Evolutionary conservation across 1,140 invertebrate species (phyloP).

Genomic region (Chrysopa pallens): DNA sequence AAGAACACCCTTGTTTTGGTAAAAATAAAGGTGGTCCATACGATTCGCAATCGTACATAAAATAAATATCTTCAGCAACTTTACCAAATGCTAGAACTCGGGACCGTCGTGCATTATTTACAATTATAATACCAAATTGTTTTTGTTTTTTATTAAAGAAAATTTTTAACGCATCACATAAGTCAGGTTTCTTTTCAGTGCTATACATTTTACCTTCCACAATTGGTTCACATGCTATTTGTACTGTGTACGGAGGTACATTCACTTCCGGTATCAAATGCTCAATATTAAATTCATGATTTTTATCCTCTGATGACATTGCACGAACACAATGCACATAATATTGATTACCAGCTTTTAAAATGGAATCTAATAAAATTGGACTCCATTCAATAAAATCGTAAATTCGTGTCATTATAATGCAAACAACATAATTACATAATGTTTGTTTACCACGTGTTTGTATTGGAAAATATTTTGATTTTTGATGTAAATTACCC

Average conservation of each 20-base stretch:
- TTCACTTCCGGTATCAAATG: conserved; percentile 23
- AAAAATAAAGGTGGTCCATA: conserved; percentile 34
- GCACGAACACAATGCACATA: conserved; percentile 28
- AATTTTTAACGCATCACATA: conserved; percentile 31
- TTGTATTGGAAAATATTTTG: conserved; percentile 21
- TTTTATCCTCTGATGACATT: conserved; percentile 18
- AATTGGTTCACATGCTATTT: conserved; percentile 30
- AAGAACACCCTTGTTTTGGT: conserved; percentile 31
- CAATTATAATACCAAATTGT: conserved; percentile 29
- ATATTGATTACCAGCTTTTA: conserved; percentile 31
- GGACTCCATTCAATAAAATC: conserved; percentile 35
- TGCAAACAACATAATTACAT: conserved; percentile 29
- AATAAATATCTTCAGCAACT: conserved; percentile 28
- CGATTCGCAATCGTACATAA: conserved; percentile 41
- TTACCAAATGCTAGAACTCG: conserved; percentile 36
- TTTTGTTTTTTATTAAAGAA: conserved; percentile 31
- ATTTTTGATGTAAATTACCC: conserved; percentile 33
- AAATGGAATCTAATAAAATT: conserved; percentile 34
- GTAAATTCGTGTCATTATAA: conserved; percentile 33
- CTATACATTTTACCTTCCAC: conserved; percentile 36
- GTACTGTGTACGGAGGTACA: conserved; percentile 33
- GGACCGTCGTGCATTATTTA: conserved; percentile 16
- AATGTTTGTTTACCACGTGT: conserved; percentile 32
- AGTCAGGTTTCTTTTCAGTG: conserved; percentile 32
- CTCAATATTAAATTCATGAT: conserved; percentile 31